phyloP scores from a whole-genome alignment of 2,113 vertebrate genomes.

The Eurystomus gularis region DNA sequence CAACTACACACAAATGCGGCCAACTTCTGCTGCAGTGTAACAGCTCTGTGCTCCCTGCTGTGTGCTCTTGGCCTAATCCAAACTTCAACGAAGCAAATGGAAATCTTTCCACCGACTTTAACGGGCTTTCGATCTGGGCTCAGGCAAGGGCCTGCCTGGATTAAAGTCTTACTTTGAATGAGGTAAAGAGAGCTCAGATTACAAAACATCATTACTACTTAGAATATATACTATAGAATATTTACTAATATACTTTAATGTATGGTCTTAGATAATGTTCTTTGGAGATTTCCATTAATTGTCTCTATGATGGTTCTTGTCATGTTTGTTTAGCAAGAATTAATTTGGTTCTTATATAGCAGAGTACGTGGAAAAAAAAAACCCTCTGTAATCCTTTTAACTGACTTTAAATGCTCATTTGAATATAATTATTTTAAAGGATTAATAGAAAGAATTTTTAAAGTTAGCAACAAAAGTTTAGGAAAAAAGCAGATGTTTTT shows the following conservation, averaged over 20 bases:
- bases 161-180: neutral
- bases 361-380: neutral
- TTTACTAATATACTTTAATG: constrained; percentile 33
- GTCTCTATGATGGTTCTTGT: neutral
- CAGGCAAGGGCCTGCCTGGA: neutral
- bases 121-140: neutral
- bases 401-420: constrained; percentile 34
- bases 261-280: neutral
- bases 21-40: neutral
- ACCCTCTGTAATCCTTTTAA: constrained; percentile 7
- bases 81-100: neutral
- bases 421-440: constrained; percentile 40
- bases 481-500: constrained; percentile 12
- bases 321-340: constrained; percentile 37
- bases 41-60: neutral
- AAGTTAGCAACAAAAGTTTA: constrained; percentile 28
- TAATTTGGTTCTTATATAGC: constrained; percentile 8
- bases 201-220: neutral
- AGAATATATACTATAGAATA: neutral
- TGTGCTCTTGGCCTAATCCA: neutral
- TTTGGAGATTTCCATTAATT: constrained; percentile 38
- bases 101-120: neutral
- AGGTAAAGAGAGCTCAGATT: constrained; percentile 12
- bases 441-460: constrained; percentile 41
- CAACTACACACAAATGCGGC: rapidly evolving